Evolutionary conservation across 2,113 vertebrate genomes (phyloP).

Genomic region (Stigmatopora nigra): DNA sequence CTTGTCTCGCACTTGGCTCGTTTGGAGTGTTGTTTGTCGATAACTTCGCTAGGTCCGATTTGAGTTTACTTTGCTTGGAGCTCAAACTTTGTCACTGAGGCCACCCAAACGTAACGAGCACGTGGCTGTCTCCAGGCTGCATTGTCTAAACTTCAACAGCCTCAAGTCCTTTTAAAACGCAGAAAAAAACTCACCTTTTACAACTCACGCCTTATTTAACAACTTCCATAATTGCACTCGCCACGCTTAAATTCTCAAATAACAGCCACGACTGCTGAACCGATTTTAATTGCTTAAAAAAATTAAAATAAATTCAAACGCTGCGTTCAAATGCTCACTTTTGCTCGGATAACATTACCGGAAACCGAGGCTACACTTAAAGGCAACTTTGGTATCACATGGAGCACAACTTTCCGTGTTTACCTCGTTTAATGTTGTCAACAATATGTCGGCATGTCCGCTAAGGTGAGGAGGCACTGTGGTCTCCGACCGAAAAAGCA

Average conservation of each 20-base stretch:
- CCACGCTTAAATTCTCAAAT: slow-evolving; percentile 1
- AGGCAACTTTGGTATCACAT: background rate
- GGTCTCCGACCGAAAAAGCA: slow-evolving; percentile 27
- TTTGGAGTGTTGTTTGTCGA: too few species aligned
- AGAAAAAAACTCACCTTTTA: background rate
- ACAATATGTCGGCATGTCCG: slow-evolving; percentile 50
- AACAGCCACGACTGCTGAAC: slow-evolving; percentile 8
- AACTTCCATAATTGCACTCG: background rate
- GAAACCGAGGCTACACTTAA: background rate
- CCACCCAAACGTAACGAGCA: slow-evolving; percentile 62
- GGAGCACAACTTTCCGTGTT: slow-evolving; percentile 17
- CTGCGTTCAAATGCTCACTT: background rate
- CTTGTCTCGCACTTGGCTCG: background rate
- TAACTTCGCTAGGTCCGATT: background rate
- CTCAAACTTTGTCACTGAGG: slow-evolving; percentile 38
- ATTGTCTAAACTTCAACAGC: slow-evolving; percentile 63
- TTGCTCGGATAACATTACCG: background rate
- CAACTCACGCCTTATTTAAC: background rate
- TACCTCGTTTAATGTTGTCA: slow-evolving; percentile 56
- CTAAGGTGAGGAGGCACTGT: slow-evolving; percentile 43
- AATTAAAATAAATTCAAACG: slow-evolving; percentile 17
- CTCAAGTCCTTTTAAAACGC: slow-evolving; percentile 40
- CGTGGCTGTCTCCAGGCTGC: slow-evolving; percentile 67
- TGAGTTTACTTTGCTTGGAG: background rate
- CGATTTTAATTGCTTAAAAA: slow-evolving; percentile 33